Percentiles rank a stretch among this genome's conserved stretches.
These are phyloP conservation scores for Nineta flava DNA, from an alignment of 2,888 invertebrate species.

Conservation along the genomic window DNA sequence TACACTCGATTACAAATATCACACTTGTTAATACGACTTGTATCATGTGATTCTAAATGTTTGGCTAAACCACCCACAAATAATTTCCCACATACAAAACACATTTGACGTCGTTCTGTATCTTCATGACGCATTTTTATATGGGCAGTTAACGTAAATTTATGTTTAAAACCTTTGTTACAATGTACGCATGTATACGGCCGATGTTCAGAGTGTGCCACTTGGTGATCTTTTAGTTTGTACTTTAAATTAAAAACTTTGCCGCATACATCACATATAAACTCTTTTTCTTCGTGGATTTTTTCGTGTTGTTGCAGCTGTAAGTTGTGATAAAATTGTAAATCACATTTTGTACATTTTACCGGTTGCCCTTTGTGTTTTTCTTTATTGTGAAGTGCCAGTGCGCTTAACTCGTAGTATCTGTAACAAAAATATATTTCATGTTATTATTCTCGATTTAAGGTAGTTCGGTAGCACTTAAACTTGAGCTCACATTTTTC, in stretches of 20 bases:
- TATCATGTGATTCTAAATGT: background rate
- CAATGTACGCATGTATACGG: background rate
- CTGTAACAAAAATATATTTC: too few species aligned
- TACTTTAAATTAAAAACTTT: background rate
- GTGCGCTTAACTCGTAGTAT: conserved; percentile 4
- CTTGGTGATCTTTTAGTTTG: background rate
- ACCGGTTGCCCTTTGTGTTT: background rate
- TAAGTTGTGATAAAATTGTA: background rate
- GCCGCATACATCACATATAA: background rate
- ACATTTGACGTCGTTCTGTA: background rate
- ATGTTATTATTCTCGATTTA: too few species aligned
- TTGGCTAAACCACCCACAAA: background rate
- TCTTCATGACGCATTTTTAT: background rate
- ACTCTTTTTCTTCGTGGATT: background rate
- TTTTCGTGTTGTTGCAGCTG: background rate
- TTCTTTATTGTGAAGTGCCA: conserved; percentile 2
- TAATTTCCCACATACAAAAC: background rate
- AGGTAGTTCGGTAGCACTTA: too few species aligned
- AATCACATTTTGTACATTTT: background rate
- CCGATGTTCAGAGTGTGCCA: background rate
- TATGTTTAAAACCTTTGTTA: conserved; percentile 1
- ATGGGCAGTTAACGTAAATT: background rate
- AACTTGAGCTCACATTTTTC: too few species aligned
- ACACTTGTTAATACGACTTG: background rate
- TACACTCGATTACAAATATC: background rate